A percentile compares a stretch with the other conserved stretches of the same genome.
These are phyloP conservation scores for Gallinago undulata DNA, from an alignment of 2,113 vertebrate species.

Conservation along the genomic window DNA sequence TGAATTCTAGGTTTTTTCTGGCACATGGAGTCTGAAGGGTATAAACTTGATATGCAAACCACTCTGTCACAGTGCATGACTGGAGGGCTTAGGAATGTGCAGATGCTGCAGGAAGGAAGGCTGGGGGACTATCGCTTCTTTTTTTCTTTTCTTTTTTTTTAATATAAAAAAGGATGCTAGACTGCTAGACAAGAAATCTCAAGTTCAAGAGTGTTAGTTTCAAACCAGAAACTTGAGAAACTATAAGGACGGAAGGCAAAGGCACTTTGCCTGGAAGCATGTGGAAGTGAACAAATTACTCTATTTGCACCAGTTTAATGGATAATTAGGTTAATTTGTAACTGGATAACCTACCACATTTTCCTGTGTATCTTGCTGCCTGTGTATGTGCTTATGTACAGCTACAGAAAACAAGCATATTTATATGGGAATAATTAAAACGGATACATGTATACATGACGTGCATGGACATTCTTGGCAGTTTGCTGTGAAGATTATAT, in stretches of 20 bases:
- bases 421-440: neutral
- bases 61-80: neutral
- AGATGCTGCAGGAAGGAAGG: neutral
- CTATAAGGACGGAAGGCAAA: neutral
- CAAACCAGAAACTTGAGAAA: neutral
- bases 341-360: neutral
- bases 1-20: neutral
- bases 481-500: neutral
- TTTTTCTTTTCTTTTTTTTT: neutral
- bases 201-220: neutral
- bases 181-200: neutral
- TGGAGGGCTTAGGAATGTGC: neutral
- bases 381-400: neutral
- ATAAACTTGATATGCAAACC: neutral
- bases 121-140: neutral
- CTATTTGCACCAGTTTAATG: neutral
- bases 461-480: neutral
- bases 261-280: neutral
- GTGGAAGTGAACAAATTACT: neutral
- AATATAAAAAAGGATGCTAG: neutral
- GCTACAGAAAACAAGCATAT: neutral
- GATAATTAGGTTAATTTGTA: conserved; percentile 13
- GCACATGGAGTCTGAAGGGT: neutral
- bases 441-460: neutral
- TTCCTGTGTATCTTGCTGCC: neutral